These are phyloP conservation scores for Procambarus virginalis DNA, from an alignment of 1,140 invertebrate species.

Conservation along the genomic window DNA sequence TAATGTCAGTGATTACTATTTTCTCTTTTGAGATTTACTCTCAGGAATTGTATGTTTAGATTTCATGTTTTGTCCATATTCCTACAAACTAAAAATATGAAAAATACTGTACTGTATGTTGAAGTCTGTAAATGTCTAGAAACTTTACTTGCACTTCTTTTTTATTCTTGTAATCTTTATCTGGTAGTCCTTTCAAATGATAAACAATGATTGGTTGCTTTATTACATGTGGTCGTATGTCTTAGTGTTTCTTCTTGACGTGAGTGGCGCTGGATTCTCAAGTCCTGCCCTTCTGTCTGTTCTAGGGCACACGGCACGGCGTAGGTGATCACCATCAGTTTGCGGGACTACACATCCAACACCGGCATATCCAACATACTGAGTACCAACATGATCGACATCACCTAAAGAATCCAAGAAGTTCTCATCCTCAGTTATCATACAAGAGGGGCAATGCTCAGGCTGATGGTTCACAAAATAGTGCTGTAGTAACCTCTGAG, in stretches of 20 bases:
- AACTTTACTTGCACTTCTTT: not conserved
- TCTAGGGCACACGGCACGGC: conserved; percentile 50
- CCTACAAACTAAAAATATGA: not conserved
- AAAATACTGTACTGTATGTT: not conserved
- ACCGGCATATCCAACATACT: conserved; percentile 5
- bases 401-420: conserved; percentile 7
- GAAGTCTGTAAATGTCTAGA: not conserved
- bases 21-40: too few species aligned
- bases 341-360: conserved; percentile 42
- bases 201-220: not conserved
- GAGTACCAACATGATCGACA: conserved; percentile 11
- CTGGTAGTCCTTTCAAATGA: not conserved
- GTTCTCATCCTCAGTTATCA: not conserved
- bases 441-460: conserved; percentile 18
- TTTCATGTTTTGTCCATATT: too few species aligned
- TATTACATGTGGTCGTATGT: conserved; percentile 4
- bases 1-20: too few species aligned
- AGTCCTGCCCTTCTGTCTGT: conserved; percentile 63
- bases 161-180: not conserved
- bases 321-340: conserved; percentile 21
- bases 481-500: not conserved
- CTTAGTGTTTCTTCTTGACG: conserved; percentile 15
- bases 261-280: conserved; percentile 52
- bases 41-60: too few species aligned
- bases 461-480: not conserved